Evolutionary conservation across 2,888 invertebrate genomes (phyloP).

Genomic region (Patella depressa): DNA sequence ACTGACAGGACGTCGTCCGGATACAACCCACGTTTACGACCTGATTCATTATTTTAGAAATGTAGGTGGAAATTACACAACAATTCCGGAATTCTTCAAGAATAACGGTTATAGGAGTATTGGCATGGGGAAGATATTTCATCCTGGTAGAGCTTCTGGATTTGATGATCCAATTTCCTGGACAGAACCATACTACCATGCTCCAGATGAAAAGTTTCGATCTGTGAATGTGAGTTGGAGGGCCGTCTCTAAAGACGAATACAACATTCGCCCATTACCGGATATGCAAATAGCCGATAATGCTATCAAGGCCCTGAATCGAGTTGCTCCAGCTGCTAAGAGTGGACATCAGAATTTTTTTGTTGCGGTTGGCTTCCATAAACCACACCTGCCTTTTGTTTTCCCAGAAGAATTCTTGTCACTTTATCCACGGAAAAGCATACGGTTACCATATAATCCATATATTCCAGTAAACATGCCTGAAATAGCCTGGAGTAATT

Average conservation of each 20-base stretch:
- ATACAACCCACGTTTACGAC: slow-evolving; percentile 45
- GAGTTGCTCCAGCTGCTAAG: slow-evolving; percentile 28
- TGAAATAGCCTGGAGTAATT: slow-evolving; percentile 17
- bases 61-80: slow-evolving; percentile 42
- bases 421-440: slow-evolving; percentile 27
- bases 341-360: slow-evolving; percentile 39
- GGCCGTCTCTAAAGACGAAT: slow-evolving; percentile 39
- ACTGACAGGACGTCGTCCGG: slow-evolving; percentile 40
- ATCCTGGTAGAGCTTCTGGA: slow-evolving; percentile 19
- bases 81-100: slow-evolving; percentile 45
- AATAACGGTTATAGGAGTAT: slow-evolving; percentile 34
- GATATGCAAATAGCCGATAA: slow-evolving; percentile 37
- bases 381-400: slow-evolving; percentile 46
- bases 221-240: slow-evolving; percentile 4
- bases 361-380: slow-evolving; percentile 44
- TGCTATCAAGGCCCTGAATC: slow-evolving; percentile 32
- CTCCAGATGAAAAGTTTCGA: neutral
- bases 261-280: slow-evolving; percentile 18
- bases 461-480: slow-evolving; percentile 19
- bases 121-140: slow-evolving; percentile 40
- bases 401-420: slow-evolving; percentile 37
- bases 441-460: slow-evolving; percentile 23
- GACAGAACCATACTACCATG: slow-evolving; percentile 21
- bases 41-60: slow-evolving; percentile 35
- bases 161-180: slow-evolving; percentile 17